A percentile compares a stretch with the other conserved stretches of the same genome.
Conservation (phyloP, 2,113 vertebrate genomes). For the Athene noctua region DNA sequence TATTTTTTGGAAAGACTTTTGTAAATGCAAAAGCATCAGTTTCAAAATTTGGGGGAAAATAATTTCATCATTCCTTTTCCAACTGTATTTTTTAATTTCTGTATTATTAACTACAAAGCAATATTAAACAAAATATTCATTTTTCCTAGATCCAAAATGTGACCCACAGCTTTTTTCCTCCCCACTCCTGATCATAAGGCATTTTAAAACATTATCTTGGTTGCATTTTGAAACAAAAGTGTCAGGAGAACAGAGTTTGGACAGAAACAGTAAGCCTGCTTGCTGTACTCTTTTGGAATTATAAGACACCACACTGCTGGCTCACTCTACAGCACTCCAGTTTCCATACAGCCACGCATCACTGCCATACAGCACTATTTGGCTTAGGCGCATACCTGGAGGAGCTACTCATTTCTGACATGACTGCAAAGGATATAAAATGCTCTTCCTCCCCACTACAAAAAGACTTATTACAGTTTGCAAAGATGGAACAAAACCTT, state of each 20-base stretch:
- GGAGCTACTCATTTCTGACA: neutral
- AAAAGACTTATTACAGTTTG: neutral
- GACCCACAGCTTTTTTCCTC: neutral
- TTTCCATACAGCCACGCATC: rapidly evolving
- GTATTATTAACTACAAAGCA: neutral
- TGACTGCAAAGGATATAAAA: neutral
- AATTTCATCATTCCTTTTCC: neutral
- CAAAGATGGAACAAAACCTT: neutral
- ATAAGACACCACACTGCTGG: neutral
- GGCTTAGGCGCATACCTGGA: neutral
- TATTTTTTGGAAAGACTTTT: neutral
- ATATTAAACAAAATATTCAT: neutral
- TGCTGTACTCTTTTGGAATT: neutral
- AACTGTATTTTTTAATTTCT: neutral
- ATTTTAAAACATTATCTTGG: neutral
- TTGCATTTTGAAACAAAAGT: neutral
- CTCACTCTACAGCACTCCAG: neutral
- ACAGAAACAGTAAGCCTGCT: neutral
- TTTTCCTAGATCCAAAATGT: neutral
- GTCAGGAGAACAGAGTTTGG: neutral
- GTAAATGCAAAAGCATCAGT: neutral
- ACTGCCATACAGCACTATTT: neutral
- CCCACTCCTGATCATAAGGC: neutral
- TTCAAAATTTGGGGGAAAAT: neutral
- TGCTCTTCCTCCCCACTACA: neutral